phyloP scores from a whole-genome alignment of 2,797 vertebrate species.

The Poecile montanus region DNA sequence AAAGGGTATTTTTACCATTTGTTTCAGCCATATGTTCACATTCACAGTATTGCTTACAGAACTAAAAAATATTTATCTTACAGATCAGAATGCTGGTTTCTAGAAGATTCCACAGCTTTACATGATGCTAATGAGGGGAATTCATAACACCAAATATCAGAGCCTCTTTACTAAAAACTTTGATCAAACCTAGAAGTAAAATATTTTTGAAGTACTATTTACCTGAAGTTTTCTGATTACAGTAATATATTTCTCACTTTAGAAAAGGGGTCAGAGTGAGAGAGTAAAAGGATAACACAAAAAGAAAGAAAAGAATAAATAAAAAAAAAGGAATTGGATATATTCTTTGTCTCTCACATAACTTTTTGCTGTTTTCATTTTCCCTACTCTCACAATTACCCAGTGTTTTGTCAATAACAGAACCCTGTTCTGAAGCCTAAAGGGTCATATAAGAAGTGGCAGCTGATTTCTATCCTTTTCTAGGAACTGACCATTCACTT shows the following conservation, averaged over 20 bases:
- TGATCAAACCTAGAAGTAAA: background rate
- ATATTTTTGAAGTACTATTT: background rate
- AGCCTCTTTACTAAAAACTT: background rate
- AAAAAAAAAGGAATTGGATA: background rate
- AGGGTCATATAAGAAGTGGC: background rate
- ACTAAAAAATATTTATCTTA: slow-evolving; percentile 56
- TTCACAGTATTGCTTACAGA: slow-evolving; percentile 52
- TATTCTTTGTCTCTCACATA: background rate
- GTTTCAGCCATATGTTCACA: slow-evolving; percentile 53
- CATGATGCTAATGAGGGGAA: background rate
- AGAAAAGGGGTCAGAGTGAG: background rate
- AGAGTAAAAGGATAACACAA: background rate
- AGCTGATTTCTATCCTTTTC: background rate
- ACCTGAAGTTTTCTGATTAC: background rate
- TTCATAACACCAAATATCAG: background rate
- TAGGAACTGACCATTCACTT: background rate
- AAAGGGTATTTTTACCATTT: slow-evolving; percentile 34
- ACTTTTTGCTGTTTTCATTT: background rate
- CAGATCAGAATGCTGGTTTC: slow-evolving; percentile 19
- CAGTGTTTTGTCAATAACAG: background rate
- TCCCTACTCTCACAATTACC: background rate
- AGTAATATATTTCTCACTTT: background rate
- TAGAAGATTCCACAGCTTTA: slow-evolving; percentile 22
- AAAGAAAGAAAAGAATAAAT: background rate
- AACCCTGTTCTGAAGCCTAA: background rate